phyloP scores from a whole-genome alignment of 2,113 vertebrate species.

The Stictonetta naevosa region DNA sequence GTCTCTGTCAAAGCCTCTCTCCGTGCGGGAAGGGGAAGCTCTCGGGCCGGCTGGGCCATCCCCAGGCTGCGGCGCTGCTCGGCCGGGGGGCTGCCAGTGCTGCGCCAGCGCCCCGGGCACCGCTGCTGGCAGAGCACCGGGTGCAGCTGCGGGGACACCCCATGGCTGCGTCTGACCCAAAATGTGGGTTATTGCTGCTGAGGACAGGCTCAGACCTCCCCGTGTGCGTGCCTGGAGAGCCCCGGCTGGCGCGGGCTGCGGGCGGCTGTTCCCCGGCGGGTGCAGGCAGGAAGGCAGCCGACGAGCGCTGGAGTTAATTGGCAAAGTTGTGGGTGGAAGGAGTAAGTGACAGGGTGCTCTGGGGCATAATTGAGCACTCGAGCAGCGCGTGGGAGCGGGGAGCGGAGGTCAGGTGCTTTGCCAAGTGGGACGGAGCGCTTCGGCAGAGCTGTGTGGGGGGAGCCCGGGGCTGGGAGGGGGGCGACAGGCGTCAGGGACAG shows the following conservation, averaged over 20 bases:
- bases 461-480: not conserved
- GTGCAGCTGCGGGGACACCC: not conserved
- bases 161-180: not conserved
- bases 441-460: not conserved
- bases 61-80: not conserved
- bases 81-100: not conserved
- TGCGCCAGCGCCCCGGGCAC: not conserved
- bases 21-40: not conserved
- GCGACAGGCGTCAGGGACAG: not conserved
- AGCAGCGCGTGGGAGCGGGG: not conserved
- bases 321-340: not conserved
- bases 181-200: not conserved
- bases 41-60: not conserved
- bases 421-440: not conserved
- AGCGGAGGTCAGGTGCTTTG: not conserved
- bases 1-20: not conserved
- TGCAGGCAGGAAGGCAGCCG: not conserved
- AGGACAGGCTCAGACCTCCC: not conserved
- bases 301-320: not conserved
- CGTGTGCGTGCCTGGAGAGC: fast-evolving
- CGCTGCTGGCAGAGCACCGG: too few species aligned
- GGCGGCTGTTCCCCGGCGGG: not conserved
- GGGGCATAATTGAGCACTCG: not conserved
- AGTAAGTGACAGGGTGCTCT: not conserved
- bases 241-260: not conserved